Base-by-base conservation (phyloP, 2,797 vertebrate genomes). In the Pangasius mekongensis region DNA sequence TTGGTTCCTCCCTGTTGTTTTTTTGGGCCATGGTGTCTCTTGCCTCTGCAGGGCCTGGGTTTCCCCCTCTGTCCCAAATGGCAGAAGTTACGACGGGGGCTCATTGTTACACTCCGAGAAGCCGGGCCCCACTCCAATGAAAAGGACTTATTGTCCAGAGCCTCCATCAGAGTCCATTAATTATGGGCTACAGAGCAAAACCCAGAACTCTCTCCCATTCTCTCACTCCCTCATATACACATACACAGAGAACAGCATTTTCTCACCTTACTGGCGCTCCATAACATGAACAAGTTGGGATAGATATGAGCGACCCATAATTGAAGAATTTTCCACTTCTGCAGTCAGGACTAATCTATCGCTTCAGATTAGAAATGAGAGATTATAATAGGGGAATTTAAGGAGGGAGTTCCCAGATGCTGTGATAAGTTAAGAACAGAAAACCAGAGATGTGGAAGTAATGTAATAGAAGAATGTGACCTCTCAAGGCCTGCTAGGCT, bases 151-250 rank as follows among this genome's bases (percentile, higher is more conserved):
- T 98, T 99, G 98, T 98, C 96, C 95, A n/a, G 90, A 93, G 90
- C 94, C 97, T 97, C 95, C 95, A 97, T 96, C 96, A 97, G 97
- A 96, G 95, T 96, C 95, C 95, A 98, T 99, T 98, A 97, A 98
- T 98, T 98, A 98, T 98, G 97, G 97, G 96, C 96, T 92, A 94
- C 91, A 93, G 96, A 97, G 95, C 96, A 96, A 36, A 58, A 74
- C 33, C 24, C 91, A 91, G 90, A 93, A 91, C 92, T 87, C 82
- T 71, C 58, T 77, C 49, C 62, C n/a, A 76, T 24, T 56, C 56
- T 36, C 56, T 82, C 24, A 47, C 78, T 39, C 67, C 69, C 83
- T 83, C 69, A 73, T 43, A 69, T n/a, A 78, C 82, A 86, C 78
- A 89, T 85, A 91, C 82, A 22, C 27, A 47, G 39, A 49, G 66